Percentiles rank a stretch among this genome's conserved stretches.
These are phyloP conservation scores for Plusia festucae DNA, from an alignment of 2,888 invertebrate genomes.

Conservation along the genomic window DNA sequence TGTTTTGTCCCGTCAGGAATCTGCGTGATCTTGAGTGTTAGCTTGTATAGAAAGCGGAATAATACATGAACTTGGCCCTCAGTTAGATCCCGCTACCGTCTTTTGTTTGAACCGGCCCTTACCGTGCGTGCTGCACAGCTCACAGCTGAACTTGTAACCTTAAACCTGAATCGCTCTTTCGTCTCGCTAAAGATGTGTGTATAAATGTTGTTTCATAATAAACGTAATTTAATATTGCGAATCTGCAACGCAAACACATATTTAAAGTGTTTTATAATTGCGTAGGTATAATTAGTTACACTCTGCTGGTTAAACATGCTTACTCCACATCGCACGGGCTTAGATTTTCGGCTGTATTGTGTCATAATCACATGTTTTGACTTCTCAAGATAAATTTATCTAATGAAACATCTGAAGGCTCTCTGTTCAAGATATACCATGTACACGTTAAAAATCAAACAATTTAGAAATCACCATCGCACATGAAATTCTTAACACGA, in stretches of 20 bases:
- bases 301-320: conserved; percentile 44
- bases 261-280: conserved; percentile 50
- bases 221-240: conserved; percentile 42
- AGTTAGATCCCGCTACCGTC: conserved; percentile 1
- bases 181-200: conserved; percentile 17
- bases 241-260: conserved; percentile 37
- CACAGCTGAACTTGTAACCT: conserved; percentile 19
- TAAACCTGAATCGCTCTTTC: conserved; percentile 33
- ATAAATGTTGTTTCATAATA: conserved; percentile 43
- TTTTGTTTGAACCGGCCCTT: conserved; percentile 5
- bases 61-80: conserved; percentile 3
- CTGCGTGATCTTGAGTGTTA: not conserved
- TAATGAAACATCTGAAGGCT: conserved; percentile 26
- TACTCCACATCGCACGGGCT: conserved; percentile 42
- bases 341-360: conserved; percentile 50
- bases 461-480: conserved; percentile 34
- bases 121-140: not conserved
- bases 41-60: not conserved
- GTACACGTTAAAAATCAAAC: conserved; percentile 22
- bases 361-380: conserved; percentile 31
- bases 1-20: not conserved
- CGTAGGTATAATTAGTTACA: conserved; percentile 53
- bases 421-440: conserved; percentile 20
- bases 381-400: conserved; percentile 39
- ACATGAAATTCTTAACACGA: not conserved